A percentile compares a stretch with the other conserved stretches of the same genome.
Evolutionary conservation across 2,797 vertebrate genomes (phyloP).

Genomic region (Erethizon dorsatum): DNA sequence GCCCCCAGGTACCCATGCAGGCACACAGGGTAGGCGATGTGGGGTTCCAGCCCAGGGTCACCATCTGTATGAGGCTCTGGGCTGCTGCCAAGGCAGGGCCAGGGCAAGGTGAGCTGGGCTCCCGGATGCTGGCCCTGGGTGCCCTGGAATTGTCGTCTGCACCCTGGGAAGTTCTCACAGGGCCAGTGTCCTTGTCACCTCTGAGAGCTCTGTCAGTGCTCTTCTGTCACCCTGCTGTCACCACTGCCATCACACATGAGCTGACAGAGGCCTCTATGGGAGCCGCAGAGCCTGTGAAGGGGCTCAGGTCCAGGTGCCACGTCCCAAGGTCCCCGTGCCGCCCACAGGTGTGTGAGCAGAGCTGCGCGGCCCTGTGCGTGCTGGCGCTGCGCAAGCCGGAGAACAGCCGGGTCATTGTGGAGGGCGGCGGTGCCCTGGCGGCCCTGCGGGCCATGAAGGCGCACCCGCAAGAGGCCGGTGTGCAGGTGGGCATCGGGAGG

Average conservation of each 20-base stretch:
- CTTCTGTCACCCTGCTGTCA: neutral
- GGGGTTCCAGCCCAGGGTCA: neutral
- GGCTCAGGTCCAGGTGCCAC: rapidly evolving
- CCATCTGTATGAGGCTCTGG: neutral
- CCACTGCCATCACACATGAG: neutral
- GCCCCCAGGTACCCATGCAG: conserved; percentile 90
- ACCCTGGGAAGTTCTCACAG: neutral
- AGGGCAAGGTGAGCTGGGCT: neutral
- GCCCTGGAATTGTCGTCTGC: neutral
- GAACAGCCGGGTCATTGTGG: conserved; percentile 96
- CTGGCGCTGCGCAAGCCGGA: conserved; percentile 96
- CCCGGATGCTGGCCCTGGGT: neutral
- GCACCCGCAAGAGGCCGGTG: conserved; percentile 90
- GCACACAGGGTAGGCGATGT: rapidly evolving
- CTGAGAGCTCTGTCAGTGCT: neutral
- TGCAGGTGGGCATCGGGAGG: conserved; percentile 93
- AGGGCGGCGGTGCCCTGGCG: conserved; percentile 93
- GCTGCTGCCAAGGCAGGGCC: neutral
- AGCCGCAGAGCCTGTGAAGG: rapidly evolving
- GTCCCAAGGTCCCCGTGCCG: neutral
- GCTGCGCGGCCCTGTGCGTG: conserved; percentile 94
- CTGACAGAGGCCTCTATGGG: neutral
- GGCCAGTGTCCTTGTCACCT: neutral
- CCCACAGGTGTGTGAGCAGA: conserved; percentile 96
- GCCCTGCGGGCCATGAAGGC: conserved; percentile 96